Percentiles rank a stretch among this genome's conserved stretches.
Conservation (phyloP, 2,797 vertebrate species). For the Micrastur ruficollis region DNA sequence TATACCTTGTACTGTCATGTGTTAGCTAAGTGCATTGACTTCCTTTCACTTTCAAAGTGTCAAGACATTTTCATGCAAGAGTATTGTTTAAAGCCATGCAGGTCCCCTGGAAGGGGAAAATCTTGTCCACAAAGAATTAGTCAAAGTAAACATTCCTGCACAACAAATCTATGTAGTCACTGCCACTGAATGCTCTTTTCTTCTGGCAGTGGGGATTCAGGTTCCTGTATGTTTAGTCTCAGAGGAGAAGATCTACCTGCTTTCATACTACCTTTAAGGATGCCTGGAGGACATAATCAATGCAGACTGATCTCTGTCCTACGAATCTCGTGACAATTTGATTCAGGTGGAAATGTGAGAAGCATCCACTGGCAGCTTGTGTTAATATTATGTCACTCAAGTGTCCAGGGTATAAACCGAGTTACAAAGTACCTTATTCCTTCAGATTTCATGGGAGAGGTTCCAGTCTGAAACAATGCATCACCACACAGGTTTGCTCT, state of each 20-base stretch:
- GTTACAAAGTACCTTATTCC: neutral
- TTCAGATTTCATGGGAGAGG: neutral
- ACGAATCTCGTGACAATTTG: neutral
- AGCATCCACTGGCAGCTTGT: neutral
- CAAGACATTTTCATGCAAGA: neutral
- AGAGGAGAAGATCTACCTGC: neutral
- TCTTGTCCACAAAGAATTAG: constrained; percentile 30
- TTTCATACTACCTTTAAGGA: constrained; percentile 29
- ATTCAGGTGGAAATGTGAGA: neutral
- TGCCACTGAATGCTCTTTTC: neutral
- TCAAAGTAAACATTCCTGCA: constrained; percentile 45
- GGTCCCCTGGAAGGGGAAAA: neutral
- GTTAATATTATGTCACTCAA: neutral
- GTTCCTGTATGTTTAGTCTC: neutral
- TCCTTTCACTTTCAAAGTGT: neutral
- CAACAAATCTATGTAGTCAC: constrained; percentile 36
- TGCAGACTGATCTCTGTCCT: neutral
- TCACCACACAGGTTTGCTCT: neutral
- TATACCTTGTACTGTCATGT: neutral
- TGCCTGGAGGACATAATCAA: neutral
- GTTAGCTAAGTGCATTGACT: neutral
- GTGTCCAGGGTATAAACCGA: neutral
- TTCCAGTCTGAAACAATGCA: neutral
- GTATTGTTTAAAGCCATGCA: constrained; percentile 1
- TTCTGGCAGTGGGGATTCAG: neutral